These are phyloP conservation scores for Colletes latitarsis DNA, from an alignment of 1,140 invertebrate species.

Conservation along the genomic window DNA sequence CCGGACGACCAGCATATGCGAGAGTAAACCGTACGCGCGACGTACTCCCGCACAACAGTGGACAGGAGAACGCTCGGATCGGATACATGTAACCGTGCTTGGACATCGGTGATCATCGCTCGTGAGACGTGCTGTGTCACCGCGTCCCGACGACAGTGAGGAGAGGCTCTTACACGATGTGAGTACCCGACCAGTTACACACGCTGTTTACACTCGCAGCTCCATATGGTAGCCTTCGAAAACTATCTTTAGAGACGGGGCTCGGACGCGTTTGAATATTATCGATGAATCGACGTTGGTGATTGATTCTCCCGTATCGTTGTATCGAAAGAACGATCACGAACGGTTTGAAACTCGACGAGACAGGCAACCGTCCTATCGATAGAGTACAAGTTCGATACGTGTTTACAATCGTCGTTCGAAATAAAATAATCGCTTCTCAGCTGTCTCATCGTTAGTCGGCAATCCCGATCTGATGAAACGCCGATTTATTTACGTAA, in stretches of 20 bases:
- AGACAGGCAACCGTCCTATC: too few species aligned
- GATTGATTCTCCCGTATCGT: too few species aligned
- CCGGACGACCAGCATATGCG: slow-evolving; percentile 14
- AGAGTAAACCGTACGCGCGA: not conserved
- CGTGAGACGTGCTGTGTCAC: slow-evolving; percentile 53
- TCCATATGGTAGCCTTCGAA: slow-evolving; percentile 51
- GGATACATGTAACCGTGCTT: slow-evolving; percentile 41
- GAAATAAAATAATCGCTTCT: too few species aligned
- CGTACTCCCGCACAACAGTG: slow-evolving; percentile 7
- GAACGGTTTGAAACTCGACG: too few species aligned
- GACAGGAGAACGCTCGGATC: slow-evolving; percentile 16
- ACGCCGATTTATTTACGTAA: too few species aligned
- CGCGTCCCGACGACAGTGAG: slow-evolving; percentile 53
- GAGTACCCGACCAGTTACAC: slow-evolving; percentile 30
- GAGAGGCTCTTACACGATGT: slow-evolving; percentile 51
- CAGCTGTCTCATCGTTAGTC: too few species aligned
- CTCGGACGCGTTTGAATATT: too few species aligned
- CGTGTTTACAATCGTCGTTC: too few species aligned
- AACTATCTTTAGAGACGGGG: not conserved
- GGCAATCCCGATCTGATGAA: too few species aligned
- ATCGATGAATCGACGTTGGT: too few species aligned
- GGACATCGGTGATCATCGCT: slow-evolving; percentile 25
- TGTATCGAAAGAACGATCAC: too few species aligned
- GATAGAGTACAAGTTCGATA: too few species aligned
- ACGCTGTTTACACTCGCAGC: not conserved